A percentile compares a stretch with the other conserved stretches of the same genome.
phyloP scores from a whole-genome alignment of 2,113 vertebrate genomes.

The Cyphomyrus discorhynchus region DNA sequence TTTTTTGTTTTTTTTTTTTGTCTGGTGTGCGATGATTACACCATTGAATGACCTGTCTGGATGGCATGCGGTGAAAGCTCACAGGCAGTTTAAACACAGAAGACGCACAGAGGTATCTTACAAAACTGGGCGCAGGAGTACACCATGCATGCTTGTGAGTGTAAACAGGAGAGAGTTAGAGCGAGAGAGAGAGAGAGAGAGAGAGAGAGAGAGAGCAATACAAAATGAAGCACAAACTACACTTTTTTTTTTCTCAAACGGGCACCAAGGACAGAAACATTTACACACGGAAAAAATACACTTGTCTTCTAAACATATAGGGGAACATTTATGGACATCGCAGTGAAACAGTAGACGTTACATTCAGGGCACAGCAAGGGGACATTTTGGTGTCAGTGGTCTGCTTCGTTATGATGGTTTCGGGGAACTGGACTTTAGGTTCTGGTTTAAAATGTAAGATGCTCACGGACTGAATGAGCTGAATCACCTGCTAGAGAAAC shows the following conservation, averaged over 20 bases:
- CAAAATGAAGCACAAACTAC: constrained; percentile 13
- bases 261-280: constrained; percentile 21
- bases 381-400: background rate
- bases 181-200: too few relatives aligned
- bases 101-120: constrained; percentile 14
- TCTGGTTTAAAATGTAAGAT: background rate
- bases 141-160: constrained; percentile 1
- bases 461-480: background rate
- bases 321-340: constrained; percentile 10
- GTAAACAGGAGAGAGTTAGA: background rate
- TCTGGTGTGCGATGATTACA: constrained; percentile 12
- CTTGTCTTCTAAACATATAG: background rate
- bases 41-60: background rate
- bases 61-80: constrained; percentile 9
- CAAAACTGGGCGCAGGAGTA: background rate
- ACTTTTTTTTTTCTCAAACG: background rate
- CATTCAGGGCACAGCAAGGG: constrained; percentile 7
- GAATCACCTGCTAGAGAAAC: background rate
- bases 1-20: background rate
- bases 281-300: constrained; percentile 7
- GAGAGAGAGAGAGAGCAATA: background rate
- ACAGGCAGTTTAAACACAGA: constrained; percentile 18
- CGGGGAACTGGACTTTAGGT: background rate
- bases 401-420: background rate
- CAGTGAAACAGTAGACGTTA: background rate